Conservation (phyloP, 2,113 vertebrate genomes). For the Turdus rufiventris region DNA sequence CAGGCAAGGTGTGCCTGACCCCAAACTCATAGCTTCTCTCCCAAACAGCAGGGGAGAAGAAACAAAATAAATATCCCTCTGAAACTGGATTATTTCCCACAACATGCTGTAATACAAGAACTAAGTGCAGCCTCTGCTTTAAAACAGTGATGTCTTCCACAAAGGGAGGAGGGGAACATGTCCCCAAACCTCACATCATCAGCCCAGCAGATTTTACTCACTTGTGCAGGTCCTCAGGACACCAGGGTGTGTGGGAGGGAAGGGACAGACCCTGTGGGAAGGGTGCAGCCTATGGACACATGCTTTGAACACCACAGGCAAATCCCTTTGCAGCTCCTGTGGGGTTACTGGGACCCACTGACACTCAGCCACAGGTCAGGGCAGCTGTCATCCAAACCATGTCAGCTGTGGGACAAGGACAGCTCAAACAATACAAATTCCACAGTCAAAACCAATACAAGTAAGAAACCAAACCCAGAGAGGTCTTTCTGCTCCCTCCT, state of each 20-base stretch:
- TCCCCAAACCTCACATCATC: background rate
- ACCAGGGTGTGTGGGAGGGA: background rate
- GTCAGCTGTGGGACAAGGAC: background rate
- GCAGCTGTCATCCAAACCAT: background rate
- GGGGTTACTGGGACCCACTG: background rate
- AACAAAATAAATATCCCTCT: conserved; percentile 16
- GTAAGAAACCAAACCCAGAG: conserved; percentile 46
- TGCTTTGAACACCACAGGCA: background rate
- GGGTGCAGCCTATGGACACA: background rate
- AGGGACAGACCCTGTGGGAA: background rate
- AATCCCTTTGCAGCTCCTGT: background rate
- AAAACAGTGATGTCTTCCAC: background rate
- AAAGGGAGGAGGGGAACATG: background rate
- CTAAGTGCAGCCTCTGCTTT: background rate
- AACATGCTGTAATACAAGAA: background rate
- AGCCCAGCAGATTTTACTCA: background rate
- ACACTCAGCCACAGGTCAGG: background rate
- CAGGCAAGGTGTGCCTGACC: background rate
- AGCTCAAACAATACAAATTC: conserved; percentile 20
- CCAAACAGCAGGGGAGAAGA: background rate
- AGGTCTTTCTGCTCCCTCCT: conserved; percentile 5
- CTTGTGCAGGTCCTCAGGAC: background rate
- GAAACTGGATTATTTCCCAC: background rate
- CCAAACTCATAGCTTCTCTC: background rate
- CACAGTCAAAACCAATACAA: conserved; percentile 30